Evolutionary conservation across 2,113 vertebrate species (phyloP), one percentile per base, ranked within the genome.

Genomic region (Otolemur garnettii): DNA sequence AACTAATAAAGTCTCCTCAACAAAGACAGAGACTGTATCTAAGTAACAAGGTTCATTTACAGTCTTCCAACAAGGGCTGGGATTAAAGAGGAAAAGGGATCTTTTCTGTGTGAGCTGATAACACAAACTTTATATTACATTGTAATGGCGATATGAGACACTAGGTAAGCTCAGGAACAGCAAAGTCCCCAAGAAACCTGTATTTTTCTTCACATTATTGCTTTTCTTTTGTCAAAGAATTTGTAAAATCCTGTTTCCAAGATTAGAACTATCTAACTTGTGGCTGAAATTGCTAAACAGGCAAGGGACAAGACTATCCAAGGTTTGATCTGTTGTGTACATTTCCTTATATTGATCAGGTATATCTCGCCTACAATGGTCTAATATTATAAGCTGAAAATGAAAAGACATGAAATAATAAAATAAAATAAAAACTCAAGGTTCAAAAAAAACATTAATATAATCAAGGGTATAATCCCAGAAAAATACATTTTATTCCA

Each of bases 191-290:
- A 74, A 80, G 2, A 14, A 14, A 89, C 4, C 69, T 42, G 35
- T 30, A 15, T 18, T 83, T 74, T 69, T 50, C 69, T 79, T 93
- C n/a, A 42, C 17, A 35, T 18, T 68, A 35, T 0, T 64, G 33
- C 10, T 68, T 35, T 14, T 35, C 83, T 71, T 79, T 14, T 50
- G 50, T 78, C 75, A 93, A 64, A 85, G 28, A 84, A 95, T 57
- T 66, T 77, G 19, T 55, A 77, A 93, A 97, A 81, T 66, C 33
- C 24, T 87, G 24, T 26, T 55, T 87, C 84, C 15, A 83, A 75
- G 26, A 86, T 45, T 19, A 75, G 77, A 87, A 80, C 50, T 88
- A 17, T 42, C 38, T 57, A 90, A 88, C 26, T 28, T 1, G 0
- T 8, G 28, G 38, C 60, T 97, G 50, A 88, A 95, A 81, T 0